Conservation (phyloP, 2,888 invertebrate species). For the Pachydiplax longipennis region DNA sequence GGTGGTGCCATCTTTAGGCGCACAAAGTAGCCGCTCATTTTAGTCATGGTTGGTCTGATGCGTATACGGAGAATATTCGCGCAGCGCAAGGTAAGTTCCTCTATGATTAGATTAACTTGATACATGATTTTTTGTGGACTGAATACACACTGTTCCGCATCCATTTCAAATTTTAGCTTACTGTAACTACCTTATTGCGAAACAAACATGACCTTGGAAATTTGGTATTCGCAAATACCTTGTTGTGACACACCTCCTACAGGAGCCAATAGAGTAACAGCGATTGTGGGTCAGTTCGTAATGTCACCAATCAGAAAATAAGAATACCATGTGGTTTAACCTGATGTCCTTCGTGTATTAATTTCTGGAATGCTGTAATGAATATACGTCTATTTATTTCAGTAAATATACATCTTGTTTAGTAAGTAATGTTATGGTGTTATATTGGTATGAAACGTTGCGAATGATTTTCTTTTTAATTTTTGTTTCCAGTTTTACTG, state of each 20-base stretch:
- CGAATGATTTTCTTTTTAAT: neutral
- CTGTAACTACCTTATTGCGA: neutral
- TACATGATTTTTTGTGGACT: neutral
- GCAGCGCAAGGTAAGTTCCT: constrained; percentile 47
- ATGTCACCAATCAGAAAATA: constrained; percentile 35
- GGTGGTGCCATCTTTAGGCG: constrained; percentile 27
- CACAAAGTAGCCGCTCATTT: constrained; percentile 27
- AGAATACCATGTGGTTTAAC: constrained; percentile 39
- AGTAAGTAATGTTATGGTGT: neutral
- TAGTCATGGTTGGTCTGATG: constrained; percentile 48
- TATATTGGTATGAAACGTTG: neutral
- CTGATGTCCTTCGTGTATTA: neutral
- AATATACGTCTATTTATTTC: neutral
- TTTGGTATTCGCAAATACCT: neutral
- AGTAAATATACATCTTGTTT: neutral
- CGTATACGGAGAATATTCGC: constrained; percentile 46
- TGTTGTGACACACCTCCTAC: constrained; percentile 32
- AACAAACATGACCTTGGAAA: constrained; percentile 36
- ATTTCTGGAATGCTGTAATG: neutral
- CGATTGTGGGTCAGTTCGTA: constrained; percentile 36
- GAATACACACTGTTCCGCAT: neutral
- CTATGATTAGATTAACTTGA: neutral
- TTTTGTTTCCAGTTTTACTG: neutral
- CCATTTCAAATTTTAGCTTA: neutral
- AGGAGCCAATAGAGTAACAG: constrained; percentile 37